Percentiles rank a stretch among this genome's conserved stretches.
phyloP scores from a whole-genome alignment of 2,797 vertebrate species.

The Steatocranus sp. region DNA sequence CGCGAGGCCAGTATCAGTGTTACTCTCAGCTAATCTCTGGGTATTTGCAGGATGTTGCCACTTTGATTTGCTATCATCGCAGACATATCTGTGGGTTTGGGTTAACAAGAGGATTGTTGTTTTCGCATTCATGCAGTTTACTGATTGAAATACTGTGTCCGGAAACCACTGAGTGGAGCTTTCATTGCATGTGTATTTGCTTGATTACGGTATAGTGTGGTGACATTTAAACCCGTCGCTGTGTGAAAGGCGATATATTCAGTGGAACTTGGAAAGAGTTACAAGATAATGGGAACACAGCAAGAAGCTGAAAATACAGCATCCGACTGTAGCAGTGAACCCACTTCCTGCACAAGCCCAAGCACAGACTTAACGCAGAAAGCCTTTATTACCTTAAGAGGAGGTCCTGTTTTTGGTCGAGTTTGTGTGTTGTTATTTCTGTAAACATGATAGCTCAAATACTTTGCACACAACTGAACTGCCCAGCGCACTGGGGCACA shows the following conservation, averaged over 20 bases:
- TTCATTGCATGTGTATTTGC: slow-evolving; percentile 12
- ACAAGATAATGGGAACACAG: neutral
- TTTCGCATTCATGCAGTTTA: slow-evolving; percentile 32
- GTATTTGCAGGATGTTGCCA: slow-evolving; percentile 60
- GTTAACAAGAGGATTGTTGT: slow-evolving; percentile 64
- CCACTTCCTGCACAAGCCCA: neutral
- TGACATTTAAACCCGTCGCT: neutral
- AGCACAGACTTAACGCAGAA: neutral
- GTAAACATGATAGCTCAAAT: neutral
- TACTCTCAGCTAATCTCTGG: slow-evolving; percentile 64
- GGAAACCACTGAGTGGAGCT: slow-evolving; percentile 20
- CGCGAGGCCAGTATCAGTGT: slow-evolving; percentile 53
- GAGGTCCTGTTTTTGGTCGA: neutral
- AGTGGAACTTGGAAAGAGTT: neutral
- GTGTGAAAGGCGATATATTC: neutral
- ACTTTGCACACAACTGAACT: neutral
- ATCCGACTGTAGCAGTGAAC: neutral
- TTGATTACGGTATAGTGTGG: neutral
- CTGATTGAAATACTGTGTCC: slow-evolving; percentile 46
- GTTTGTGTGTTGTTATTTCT: neutral
- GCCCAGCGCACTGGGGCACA: neutral
- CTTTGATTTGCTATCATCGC: slow-evolving; percentile 56
- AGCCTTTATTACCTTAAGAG: neutral
- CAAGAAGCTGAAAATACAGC: neutral
- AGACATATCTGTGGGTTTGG: slow-evolving; percentile 49